Evolutionary conservation across 1,140 invertebrate genomes (phyloP).

Genomic region (Agraylea sexmaculata): DNA sequence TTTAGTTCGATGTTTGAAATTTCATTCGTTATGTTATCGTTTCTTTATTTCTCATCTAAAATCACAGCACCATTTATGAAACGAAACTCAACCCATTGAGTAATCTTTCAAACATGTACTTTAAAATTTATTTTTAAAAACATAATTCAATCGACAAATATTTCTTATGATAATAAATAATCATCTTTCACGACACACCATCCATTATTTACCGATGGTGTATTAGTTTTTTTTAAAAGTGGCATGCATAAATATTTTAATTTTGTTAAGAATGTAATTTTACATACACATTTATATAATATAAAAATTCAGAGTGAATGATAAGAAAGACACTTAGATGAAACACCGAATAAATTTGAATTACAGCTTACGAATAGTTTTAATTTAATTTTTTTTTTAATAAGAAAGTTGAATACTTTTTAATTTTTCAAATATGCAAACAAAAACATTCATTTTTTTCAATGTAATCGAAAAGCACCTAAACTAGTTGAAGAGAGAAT

Average conservation of each 20-base stretch:
- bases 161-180: too few species aligned
- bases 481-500: conserved; percentile 20
- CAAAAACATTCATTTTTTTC: conserved; percentile 16
- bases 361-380: conserved; percentile 17
- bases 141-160: too few species aligned
- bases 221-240: too few species aligned
- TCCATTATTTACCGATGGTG: too few species aligned
- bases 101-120: too few species aligned
- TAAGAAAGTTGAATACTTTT: conserved; percentile 15
- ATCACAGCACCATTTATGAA: conserved; percentile 26
- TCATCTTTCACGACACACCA: too few species aligned
- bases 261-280: too few species aligned
- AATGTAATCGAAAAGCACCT: conserved; percentile 22
- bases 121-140: too few species aligned
- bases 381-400: too few species aligned
- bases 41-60: conserved; percentile 35
- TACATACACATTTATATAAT: too few species aligned
- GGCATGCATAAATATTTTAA: too few species aligned
- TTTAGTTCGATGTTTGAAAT: conserved; percentile 41
- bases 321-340: conserved; percentile 15
- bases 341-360: conserved; percentile 19
- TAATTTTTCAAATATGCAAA: conserved; percentile 17
- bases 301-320: too few species aligned
- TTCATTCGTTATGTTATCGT: conserved; percentile 26
- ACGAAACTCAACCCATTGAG: conserved; percentile 14